phyloP scores from a whole-genome alignment of 2,888 invertebrate genomes.

The Argyra leucocephala region DNA sequence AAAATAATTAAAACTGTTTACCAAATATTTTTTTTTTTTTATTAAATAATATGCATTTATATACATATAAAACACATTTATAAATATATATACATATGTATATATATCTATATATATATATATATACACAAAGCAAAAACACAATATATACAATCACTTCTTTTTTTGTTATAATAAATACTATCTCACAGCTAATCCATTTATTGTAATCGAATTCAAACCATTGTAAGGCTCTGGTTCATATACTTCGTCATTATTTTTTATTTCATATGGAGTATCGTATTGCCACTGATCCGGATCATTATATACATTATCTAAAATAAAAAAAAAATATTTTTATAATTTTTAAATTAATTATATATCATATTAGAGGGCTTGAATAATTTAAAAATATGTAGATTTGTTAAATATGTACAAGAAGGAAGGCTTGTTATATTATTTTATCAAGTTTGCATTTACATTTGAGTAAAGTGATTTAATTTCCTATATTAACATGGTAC shows the following conservation, averaged over 20 bases:
- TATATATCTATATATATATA: too few species aligned
- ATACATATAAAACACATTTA: too few species aligned
- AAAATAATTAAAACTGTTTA: too few species aligned
- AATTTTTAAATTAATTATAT: neutral
- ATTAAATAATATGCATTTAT: too few species aligned
- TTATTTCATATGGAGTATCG: conserved; percentile 64
- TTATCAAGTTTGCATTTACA: neutral
- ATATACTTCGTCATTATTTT: conserved; percentile 49
- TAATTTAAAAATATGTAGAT: neutral
- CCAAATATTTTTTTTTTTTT: too few species aligned
- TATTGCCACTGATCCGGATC: conserved; percentile 61
- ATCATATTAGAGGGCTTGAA: neutral
- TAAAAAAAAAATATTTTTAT: conserved; percentile 14
- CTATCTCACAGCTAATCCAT: conserved; percentile 75
- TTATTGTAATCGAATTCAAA: conserved; percentile 65
- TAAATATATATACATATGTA: too few species aligned
- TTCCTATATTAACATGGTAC: neutral
- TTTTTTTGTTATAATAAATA: neutral
- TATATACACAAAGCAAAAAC: too few species aligned
- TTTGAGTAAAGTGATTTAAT: neutral
- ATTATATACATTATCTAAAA: conserved; percentile 50
- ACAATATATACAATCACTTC: too few species aligned
- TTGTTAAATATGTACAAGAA: neutral
- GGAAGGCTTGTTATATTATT: neutral
- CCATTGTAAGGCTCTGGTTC: conserved; percentile 44